Evolutionary conservation across 2,113 vertebrate species (phyloP).

Genomic region (Toxotes chatareus): DNA sequence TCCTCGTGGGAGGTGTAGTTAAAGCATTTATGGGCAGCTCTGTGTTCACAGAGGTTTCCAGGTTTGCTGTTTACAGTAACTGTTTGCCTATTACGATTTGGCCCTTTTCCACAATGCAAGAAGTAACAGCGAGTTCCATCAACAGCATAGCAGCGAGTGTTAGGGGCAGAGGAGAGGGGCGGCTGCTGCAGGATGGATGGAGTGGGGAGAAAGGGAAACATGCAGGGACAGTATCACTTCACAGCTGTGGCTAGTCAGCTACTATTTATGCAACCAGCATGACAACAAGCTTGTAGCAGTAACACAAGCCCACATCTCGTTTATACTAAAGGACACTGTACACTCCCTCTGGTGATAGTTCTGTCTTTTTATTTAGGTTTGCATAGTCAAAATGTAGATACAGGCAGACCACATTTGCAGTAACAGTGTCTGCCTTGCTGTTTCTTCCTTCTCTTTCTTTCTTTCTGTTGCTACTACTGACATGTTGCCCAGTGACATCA

Average conservation of each 20-base stretch:
- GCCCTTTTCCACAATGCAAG: background rate
- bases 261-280: constrained; percentile 54
- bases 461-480: background rate
- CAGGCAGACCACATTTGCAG: background rate
- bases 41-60: background rate
- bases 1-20: background rate
- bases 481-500: background rate
- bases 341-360: background rate
- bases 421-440: background rate
- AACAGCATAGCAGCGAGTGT: constrained; percentile 13
- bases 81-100: background rate
- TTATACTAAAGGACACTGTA: constrained; percentile 17
- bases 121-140: background rate
- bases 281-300: constrained; percentile 42
- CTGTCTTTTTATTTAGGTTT: background rate
- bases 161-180: constrained; percentile 3
- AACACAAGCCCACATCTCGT: constrained; percentile 3
- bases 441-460: background rate
- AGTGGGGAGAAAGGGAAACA: constrained; percentile 26
- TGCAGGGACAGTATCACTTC: constrained; percentile 39
- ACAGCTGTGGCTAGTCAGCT: constrained; percentile 66
- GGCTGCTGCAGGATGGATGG: constrained; percentile 21
- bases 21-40: constrained; percentile 16
- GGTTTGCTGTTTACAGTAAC: background rate
- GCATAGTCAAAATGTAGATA: background rate